Conservation (phyloP, 2,888 invertebrate species). For the Dasysyrphus tricinctus region DNA sequence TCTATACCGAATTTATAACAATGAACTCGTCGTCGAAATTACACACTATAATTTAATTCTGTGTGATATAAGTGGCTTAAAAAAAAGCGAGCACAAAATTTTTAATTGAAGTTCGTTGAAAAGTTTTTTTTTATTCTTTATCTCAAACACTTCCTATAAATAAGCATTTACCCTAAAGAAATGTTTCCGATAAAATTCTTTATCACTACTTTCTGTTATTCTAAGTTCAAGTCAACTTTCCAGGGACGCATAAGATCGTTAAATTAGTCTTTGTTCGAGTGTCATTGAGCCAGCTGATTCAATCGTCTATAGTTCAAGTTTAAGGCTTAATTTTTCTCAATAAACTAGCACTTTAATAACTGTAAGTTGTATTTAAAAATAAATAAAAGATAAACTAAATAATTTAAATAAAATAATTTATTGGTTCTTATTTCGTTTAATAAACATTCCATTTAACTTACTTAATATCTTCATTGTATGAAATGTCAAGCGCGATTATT, state of each 20-base stretch:
- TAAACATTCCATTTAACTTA: constrained; percentile 34
- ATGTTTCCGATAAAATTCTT: neutral
- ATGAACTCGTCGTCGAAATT: neutral
- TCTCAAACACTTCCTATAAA: neutral
- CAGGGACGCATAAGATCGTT: constrained; percentile 2
- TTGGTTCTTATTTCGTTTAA: neutral
- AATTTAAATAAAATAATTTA: neutral
- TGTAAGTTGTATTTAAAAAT: constrained; percentile 5
- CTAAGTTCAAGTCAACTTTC: constrained; percentile 9
- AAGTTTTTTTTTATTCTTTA: neutral
- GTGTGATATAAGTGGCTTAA: neutral
- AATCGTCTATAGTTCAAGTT: constrained; percentile 1
- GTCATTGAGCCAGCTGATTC: constrained; percentile 55
- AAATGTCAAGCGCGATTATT: constrained; percentile 32
- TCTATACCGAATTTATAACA: neutral
- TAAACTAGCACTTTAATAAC: neutral
- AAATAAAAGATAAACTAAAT: too few relatives aligned
- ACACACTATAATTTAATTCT: neutral
- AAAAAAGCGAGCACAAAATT: neutral
- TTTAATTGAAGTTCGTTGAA: neutral
- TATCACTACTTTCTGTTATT: constrained; percentile 14
- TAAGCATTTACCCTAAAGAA: constrained; percentile 10
- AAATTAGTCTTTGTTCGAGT: constrained; percentile 58
- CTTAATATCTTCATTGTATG: constrained; percentile 63
- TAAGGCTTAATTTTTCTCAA: neutral